These are phyloP conservation scores for Cryptophagus acutangulus DNA, from an alignment of 2,888 invertebrate species.

Conservation along the genomic window DNA sequence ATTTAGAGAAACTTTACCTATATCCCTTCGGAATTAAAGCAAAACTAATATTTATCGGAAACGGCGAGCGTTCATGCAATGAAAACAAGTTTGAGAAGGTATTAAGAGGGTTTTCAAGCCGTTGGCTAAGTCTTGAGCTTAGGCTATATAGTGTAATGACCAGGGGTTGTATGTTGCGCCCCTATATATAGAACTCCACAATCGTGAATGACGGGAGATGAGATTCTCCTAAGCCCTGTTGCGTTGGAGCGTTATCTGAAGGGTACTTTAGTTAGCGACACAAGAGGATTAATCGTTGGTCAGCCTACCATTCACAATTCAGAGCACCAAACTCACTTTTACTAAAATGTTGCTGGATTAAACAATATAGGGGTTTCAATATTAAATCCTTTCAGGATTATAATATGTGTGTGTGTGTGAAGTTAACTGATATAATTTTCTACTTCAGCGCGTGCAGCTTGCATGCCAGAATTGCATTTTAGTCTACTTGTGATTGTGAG, in stretches of 20 bases:
- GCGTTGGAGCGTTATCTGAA: constrained; percentile 30
- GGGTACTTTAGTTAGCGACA: constrained; percentile 29
- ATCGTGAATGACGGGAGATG: constrained; percentile 28
- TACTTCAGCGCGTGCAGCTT: no score
- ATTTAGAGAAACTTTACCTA: no score
- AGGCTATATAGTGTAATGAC: constrained; percentile 25
- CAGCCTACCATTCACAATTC: constrained; percentile 20
- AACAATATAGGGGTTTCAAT: no score
- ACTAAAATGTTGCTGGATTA: no score
- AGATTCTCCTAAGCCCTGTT: constrained; percentile 30
- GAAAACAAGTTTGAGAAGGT: neutral
- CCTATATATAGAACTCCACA: constrained; percentile 11
- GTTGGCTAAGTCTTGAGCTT: constrained; percentile 1
- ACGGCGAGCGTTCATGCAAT: constrained; percentile 1
- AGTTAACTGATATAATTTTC: no score
- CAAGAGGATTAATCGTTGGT: constrained; percentile 31
- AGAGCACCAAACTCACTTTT: no score
- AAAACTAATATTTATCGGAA: neutral
- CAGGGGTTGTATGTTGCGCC: constrained; percentile 14
- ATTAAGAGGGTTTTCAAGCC: neutral
- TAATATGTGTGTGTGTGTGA: no score
- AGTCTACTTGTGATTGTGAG: no score
- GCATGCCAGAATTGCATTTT: no score
- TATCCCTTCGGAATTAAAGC: no score
- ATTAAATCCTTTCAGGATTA: no score